A percentile compares a stretch with the other conserved stretches of the same genome.
Conservation (phyloP, 2,797 vertebrate species). For the Sebastes matsubarae region DNA sequence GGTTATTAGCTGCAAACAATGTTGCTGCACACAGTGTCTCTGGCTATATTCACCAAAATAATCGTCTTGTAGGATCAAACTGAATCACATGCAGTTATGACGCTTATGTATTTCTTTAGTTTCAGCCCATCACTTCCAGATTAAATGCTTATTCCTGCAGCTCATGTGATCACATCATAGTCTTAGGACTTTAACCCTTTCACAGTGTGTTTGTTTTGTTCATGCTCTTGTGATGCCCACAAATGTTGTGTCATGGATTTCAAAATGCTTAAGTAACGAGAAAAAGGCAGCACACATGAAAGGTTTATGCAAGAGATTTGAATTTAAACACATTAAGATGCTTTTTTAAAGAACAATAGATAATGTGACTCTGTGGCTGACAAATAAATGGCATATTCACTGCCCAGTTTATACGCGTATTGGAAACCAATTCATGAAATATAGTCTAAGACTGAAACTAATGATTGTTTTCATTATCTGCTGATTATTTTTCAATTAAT, state of each 20-base stretch:
- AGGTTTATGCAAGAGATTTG: neutral
- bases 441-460: neutral
- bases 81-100: neutral
- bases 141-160: neutral
- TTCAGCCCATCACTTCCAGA: neutral
- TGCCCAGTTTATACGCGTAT: neutral
- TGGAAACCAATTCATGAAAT: neutral
- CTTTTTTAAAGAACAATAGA: neutral
- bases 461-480: neutral
- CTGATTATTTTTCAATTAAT: neutral
- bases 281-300: neutral
- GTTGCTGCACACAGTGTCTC: neutral
- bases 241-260: neutral
- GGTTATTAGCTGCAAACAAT: neutral
- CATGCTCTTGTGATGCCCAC: neutral
- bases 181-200: too few species aligned
- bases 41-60: neutral
- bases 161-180: neutral
- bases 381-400: neutral
- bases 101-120: neutral
- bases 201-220: neutral
- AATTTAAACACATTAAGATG: neutral
- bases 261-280: neutral
- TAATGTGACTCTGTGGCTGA: neutral
- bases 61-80: neutral